These are phyloP conservation scores for Oreochromis spilurus DNA, from an alignment of 2,113 vertebrate genomes.

Conservation along the genomic window DNA sequence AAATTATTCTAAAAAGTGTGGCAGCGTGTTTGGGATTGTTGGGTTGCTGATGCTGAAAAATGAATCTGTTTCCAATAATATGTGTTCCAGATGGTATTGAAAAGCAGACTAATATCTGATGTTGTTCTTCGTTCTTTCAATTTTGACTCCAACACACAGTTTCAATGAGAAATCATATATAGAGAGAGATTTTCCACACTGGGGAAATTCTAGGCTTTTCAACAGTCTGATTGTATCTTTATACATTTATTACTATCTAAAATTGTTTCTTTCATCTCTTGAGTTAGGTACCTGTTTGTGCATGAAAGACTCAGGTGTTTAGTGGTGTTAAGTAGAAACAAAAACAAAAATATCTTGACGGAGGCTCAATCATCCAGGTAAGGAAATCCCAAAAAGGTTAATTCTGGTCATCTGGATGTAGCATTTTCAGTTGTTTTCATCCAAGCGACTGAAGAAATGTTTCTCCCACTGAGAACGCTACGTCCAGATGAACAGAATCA, in stretches of 20 bases:
- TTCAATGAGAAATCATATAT: accelerated
- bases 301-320: neutral
- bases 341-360: accelerated
- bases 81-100: neutral
- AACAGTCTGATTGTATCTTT: neutral
- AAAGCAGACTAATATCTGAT: neutral
- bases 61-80: accelerated
- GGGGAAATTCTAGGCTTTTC: neutral
- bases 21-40: neutral
- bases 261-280: neutral
- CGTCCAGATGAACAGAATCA: neutral
- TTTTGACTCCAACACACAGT: neutral
- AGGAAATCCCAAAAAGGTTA: neutral
- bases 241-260: accelerated
- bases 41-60: neutral
- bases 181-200: accelerated
- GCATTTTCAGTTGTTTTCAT: neutral
- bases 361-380: neutral
- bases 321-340: neutral
- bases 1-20: neutral
- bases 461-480: neutral
- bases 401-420: neutral
- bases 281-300: neutral
- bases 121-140: accelerated
- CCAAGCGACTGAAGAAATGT: neutral